phyloP scores from a whole-genome alignment of 2,888 invertebrate genomes.

The Copidosoma aretas region DNA sequence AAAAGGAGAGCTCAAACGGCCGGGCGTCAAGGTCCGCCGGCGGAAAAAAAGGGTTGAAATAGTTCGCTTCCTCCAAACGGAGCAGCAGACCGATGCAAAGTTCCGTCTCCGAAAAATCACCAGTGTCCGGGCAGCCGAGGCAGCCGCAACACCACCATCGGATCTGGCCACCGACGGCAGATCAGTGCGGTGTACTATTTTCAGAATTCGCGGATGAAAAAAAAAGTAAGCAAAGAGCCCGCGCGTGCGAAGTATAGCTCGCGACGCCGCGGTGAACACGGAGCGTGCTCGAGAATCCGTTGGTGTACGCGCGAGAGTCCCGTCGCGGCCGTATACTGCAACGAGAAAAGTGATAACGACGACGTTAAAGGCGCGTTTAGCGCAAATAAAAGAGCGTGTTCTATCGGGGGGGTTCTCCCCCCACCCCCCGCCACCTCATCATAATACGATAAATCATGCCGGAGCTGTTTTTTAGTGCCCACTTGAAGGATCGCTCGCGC shows the following conservation, averaged over 20 bases:
- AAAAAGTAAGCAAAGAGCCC: too few relatives aligned
- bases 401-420: conserved; percentile 9
- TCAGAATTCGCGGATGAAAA: too few relatives aligned
- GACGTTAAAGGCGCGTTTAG: conserved; percentile 18
- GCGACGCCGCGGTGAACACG: too few relatives aligned
- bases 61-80: conserved; percentile 32
- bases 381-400: conserved; percentile 16
- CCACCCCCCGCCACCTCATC: neutral
- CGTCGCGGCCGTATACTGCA: neutral
- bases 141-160: conserved; percentile 34
- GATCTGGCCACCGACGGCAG: neutral
- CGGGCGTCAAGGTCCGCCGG: conserved; percentile 19
- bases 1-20: conserved; percentile 28
- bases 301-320: neutral
- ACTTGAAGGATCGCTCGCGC: conserved; percentile 6
- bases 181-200: too few relatives aligned
- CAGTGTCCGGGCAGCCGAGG: conserved; percentile 22
- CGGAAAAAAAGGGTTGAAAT: conserved; percentile 35
- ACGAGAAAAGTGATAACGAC: conserved; percentile 20
- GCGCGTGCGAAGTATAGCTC: too few relatives aligned
- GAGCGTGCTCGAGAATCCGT: too few relatives aligned
- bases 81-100: conserved; percentile 23
- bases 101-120: conserved; percentile 28
- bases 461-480: conserved; percentile 7
- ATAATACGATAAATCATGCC: conserved; percentile 30